Evolutionary conservation across 2,888 invertebrate species (phyloP).

Genomic region (Leptopilina myrica): DNA sequence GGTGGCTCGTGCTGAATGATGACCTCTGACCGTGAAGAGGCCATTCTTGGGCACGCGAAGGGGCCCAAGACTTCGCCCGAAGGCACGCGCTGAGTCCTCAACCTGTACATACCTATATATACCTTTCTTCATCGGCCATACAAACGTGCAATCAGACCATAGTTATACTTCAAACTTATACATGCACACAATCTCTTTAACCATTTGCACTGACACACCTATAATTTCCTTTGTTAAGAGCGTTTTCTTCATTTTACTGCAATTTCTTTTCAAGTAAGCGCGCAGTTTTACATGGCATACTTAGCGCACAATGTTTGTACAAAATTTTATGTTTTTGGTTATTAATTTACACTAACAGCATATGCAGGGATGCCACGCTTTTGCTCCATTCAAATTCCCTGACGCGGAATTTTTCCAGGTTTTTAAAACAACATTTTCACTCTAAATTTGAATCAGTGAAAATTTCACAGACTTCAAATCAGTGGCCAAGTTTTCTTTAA

Average conservation of each 20-base stretch:
- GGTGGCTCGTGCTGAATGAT: conserved; percentile 75
- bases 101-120: conserved; percentile 50
- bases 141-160: conserved; percentile 41
- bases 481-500: too few relatives aligned
- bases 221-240: conserved; percentile 36
- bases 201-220: conserved; percentile 19
- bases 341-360: too few relatives aligned
- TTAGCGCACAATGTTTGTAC: too few relatives aligned
- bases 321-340: too few relatives aligned
- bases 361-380: too few relatives aligned
- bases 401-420: too few relatives aligned
- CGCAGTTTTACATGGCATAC: too few relatives aligned
- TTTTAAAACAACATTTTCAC: too few relatives aligned
- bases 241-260: background rate
- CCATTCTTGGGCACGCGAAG: conserved; percentile 73
- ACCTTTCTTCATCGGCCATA: conserved; percentile 45
- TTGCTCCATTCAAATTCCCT: too few relatives aligned
- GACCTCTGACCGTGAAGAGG: conserved; percentile 75
- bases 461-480: too few relatives aligned
- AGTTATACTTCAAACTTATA: conserved; percentile 27
- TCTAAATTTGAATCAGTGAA: too few relatives aligned
- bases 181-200: conserved; percentile 19
- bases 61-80: conserved; percentile 68
- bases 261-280: background rate
- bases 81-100: conserved; percentile 73